These are phyloP conservation scores for Xanthorhoe designata DNA, from an alignment of 2,888 invertebrate species.

Conservation along the genomic window DNA sequence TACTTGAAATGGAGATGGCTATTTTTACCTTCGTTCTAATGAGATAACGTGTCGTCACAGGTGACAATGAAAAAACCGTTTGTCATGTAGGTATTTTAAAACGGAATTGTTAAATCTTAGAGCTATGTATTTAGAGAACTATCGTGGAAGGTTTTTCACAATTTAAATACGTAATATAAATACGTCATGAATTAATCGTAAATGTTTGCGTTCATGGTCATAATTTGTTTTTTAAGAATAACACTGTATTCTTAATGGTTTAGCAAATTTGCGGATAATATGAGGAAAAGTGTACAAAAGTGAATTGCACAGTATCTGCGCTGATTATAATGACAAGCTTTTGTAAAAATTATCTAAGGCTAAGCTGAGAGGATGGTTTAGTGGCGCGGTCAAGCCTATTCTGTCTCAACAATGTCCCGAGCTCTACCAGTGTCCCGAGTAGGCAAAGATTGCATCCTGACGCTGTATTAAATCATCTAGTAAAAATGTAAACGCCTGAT, in stretches of 20 bases:
- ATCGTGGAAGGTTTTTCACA: background rate
- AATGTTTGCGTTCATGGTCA: background rate
- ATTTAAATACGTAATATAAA: background rate
- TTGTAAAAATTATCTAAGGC: too few species aligned
- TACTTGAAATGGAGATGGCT: constrained; percentile 52
- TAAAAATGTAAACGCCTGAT: too few species aligned
- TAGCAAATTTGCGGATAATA: background rate
- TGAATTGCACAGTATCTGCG: too few species aligned
- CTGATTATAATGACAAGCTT: too few species aligned
- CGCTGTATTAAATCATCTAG: too few species aligned
- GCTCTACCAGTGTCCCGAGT: too few species aligned
- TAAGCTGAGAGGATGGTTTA: too few species aligned
- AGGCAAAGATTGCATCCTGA: too few species aligned
- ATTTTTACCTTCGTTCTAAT: constrained; percentile 53
- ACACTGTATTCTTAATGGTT: background rate
- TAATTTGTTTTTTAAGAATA: background rate
- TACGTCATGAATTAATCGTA: background rate
- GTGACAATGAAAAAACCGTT: constrained; percentile 41
- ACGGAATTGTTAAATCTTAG: constrained; percentile 11
- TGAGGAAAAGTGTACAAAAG: too few species aligned
- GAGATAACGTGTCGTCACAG: constrained; percentile 44
- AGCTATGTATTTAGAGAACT: background rate
- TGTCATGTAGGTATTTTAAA: constrained; percentile 4
- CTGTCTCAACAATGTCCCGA: too few species aligned
- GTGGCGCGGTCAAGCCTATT: too few species aligned